Evolutionary conservation across 2,888 invertebrate genomes (phyloP).

Genomic region (Sthenelais limicola): DNA sequence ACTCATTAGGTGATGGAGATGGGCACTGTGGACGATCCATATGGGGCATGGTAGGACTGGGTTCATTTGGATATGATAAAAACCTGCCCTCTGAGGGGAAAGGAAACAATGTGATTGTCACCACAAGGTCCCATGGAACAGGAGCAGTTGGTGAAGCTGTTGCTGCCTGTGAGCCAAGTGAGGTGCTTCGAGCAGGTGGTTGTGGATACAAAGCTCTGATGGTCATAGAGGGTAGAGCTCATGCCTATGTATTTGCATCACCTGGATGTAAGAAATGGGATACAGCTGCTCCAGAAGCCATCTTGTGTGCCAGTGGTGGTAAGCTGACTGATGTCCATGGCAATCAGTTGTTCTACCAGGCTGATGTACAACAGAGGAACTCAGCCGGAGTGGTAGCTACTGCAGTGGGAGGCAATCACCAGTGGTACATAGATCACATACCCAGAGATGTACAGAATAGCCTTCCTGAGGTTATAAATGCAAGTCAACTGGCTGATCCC

Average conservation of each 20-base stretch:
- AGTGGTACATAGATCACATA: conserved; percentile 81
- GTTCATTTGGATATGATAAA: conserved; percentile 62
- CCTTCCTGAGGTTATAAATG: conserved; percentile 45
- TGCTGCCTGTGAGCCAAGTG: conserved; percentile 86
- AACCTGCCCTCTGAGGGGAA: conserved; percentile 74
- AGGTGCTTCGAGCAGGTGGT: conserved; percentile 90
- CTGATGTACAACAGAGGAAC: conserved; percentile 81
- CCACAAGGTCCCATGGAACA: conserved; percentile 95
- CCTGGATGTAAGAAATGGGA: conserved; percentile 98
- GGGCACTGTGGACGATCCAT: conserved; percentile 85
- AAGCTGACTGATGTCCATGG: conserved; percentile 87
- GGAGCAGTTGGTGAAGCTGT: conserved; percentile 86
- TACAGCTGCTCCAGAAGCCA: conserved; percentile 97
- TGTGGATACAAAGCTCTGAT: conserved; percentile 93
- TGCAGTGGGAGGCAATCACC: conserved; percentile 81
- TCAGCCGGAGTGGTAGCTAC: conserved; percentile 91
- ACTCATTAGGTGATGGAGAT: conserved; percentile 72
- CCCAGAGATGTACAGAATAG: conserved; percentile 74
- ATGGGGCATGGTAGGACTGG: conserved; percentile 90
- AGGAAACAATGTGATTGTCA: conserved; percentile 91
- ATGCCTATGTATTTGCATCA: conserved; percentile 97
- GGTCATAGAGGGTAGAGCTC: conserved; percentile 92
- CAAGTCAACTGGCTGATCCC: conserved; percentile 5
- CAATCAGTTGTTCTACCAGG: conserved; percentile 73
- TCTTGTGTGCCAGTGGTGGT: conserved; percentile 90